phyloP scores from a whole-genome alignment of 1,140 invertebrate species.

The Sminthurinus signatus region DNA sequence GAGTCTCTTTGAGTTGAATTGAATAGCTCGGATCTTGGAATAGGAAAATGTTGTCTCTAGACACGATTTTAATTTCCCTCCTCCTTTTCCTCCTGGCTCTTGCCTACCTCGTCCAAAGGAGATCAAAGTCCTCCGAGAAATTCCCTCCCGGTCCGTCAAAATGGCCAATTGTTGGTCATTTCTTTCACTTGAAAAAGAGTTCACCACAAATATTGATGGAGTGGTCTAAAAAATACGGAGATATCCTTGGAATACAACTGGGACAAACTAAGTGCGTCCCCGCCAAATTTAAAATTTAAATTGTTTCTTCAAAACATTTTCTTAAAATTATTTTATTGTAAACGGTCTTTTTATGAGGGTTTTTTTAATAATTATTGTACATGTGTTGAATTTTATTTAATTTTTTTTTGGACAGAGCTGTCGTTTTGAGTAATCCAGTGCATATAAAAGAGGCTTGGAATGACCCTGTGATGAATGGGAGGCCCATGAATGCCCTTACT shows the following conservation, averaged over 20 bases:
- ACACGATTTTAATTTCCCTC: too few relatives aligned
- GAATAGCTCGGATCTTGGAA: too few relatives aligned
- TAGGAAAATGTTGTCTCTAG: too few relatives aligned
- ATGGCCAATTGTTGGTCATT: not conserved
- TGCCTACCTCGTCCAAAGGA: too few relatives aligned
- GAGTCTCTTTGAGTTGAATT: too few relatives aligned
- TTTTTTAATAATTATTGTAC: not conserved
- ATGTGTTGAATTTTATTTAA: not conserved
- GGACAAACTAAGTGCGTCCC: not conserved
- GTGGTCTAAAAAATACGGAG: not conserved
- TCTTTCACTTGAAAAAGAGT: not conserved
- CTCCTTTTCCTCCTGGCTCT: too few relatives aligned
- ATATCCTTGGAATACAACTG: not conserved
- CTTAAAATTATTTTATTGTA: not conserved
- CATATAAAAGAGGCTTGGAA: not conserved
- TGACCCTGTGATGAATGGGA: not conserved
- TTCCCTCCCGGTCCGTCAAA: not conserved
- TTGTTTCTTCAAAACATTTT: not conserved
- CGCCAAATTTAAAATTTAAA: not conserved
- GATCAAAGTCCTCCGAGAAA: too few relatives aligned
- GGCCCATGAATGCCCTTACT: not conserved
- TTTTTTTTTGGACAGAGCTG: not conserved
- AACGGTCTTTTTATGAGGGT: not conserved
- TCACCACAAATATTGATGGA: not conserved
- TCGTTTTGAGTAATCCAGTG: not conserved